Evolutionary conservation across 2,113 vertebrate species (phyloP).

Genomic region (Notothenia coriiceps): DNA sequence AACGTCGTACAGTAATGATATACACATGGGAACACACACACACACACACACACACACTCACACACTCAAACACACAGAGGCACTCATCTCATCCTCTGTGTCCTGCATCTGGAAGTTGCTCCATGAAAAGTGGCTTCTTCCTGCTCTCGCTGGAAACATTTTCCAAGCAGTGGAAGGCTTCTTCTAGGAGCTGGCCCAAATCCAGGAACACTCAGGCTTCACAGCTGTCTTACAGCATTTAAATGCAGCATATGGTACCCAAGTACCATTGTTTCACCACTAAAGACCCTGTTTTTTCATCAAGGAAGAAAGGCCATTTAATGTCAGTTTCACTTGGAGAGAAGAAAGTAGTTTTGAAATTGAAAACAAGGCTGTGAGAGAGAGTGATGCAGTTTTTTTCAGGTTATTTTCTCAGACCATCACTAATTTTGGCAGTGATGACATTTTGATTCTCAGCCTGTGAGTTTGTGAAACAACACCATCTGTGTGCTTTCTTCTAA

Average conservation of each 20-base stretch:
- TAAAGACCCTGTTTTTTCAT: conserved; percentile 82
- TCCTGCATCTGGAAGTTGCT: conserved; percentile 86
- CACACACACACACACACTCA: not conserved
- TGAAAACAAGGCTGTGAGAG: conserved; percentile 62
- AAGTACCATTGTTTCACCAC: conserved; percentile 84
- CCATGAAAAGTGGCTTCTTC: conserved; percentile 85
- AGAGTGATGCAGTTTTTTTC: conserved; percentile 50
- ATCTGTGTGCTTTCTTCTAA: conserved; percentile 87
- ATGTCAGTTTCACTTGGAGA: conserved; percentile 74
- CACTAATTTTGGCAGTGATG: conserved; percentile 84
- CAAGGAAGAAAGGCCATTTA: conserved; percentile 74
- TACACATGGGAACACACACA: conserved; percentile 57
- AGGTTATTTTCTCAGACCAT: conserved; percentile 69
- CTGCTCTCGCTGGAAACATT: conserved; percentile 85
- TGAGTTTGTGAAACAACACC: conserved; percentile 85
- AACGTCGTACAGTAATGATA: conserved; percentile 53
- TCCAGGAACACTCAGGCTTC: conserved; percentile 85
- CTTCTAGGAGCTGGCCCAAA: conserved; percentile 84
- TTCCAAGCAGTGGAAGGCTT: conserved; percentile 80
- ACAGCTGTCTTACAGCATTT: conserved; percentile 86
- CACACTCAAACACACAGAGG: conserved; percentile 49
- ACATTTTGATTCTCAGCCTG: conserved; percentile 85
- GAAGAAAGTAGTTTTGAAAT: conserved; percentile 64
- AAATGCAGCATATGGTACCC: conserved; percentile 85
- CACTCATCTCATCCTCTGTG: conserved; percentile 66